These are phyloP conservation scores for Melipona quadrifasciata DNA, from an alignment of 1,140 invertebrate species.

Conservation along the genomic window DNA sequence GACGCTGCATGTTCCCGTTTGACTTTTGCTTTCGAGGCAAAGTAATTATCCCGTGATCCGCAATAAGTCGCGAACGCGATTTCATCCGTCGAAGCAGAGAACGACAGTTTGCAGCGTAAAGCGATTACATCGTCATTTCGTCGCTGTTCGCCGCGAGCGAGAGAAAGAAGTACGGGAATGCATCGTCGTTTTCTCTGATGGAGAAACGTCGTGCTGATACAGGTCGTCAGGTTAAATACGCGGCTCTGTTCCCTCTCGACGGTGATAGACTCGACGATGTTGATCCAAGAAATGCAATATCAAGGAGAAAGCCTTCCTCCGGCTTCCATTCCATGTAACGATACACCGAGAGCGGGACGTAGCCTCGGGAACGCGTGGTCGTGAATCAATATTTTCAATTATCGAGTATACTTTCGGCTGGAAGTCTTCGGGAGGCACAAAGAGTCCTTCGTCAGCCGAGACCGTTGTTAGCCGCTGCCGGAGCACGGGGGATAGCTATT, in stretches of 20 bases:
- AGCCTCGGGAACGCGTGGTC: not conserved
- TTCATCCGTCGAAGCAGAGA: not conserved
- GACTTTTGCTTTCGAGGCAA: not conserved
- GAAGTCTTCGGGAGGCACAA: slow-evolving; percentile 3
- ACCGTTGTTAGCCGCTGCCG: slow-evolving; percentile 29
- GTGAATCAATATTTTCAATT: slow-evolving; percentile 52
- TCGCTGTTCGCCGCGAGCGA: not conserved
- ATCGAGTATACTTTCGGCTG: slow-evolving; percentile 24
- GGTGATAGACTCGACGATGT: not conserved
- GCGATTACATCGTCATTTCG: not conserved
- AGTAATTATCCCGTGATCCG: not conserved
- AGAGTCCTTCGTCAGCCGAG: slow-evolving; percentile 16
- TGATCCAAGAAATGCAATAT: slow-evolving; percentile 10
- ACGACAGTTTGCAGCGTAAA: not conserved
- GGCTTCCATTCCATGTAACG: not conserved
- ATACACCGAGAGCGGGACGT: not conserved
- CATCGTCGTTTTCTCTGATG: not conserved
- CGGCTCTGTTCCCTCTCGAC: not conserved
- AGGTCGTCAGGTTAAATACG: not conserved
- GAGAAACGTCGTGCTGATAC: not conserved
- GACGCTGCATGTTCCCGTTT: not conserved
- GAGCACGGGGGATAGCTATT: slow-evolving; percentile 42
- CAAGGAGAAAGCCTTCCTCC: not conserved
- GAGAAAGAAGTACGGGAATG: too few relatives aligned
- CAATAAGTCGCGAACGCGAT: not conserved